Percentiles rank a stretch among this genome's conserved stretches.
These are phyloP conservation scores for Lordiphosa andalusiaca DNA, from an alignment of 2,888 invertebrate genomes.

Conservation along the genomic window DNA sequence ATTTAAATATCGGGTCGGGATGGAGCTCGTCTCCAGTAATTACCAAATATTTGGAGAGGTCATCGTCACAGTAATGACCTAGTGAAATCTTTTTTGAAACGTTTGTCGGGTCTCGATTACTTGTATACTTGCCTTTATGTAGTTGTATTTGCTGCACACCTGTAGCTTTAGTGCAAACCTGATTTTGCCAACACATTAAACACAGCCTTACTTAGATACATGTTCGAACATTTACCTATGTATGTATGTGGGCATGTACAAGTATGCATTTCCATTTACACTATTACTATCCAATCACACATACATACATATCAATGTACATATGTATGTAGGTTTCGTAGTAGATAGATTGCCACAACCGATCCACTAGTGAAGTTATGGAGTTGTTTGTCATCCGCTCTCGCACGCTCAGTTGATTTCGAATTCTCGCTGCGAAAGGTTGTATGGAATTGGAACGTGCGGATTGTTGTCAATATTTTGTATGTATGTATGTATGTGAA, in stretches of 20 bases:
- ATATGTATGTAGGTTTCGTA: not conserved
- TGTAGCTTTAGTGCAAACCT: constrained; percentile 9
- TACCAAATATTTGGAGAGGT: too few species aligned
- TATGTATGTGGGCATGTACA: not conserved
- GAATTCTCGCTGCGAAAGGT: constrained; percentile 2
- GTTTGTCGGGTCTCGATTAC: constrained; percentile 4
- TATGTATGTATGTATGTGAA: too few species aligned
- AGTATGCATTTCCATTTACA: not conserved
- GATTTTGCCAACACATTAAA: constrained; percentile 5
- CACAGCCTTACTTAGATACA: constrained; percentile 2
- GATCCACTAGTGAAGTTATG: not conserved
- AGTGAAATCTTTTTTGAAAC: constrained; percentile 2
- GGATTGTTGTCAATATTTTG: not conserved
- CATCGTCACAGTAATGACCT: too few species aligned
- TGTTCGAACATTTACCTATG: too few species aligned
- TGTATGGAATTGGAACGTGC: too few species aligned
- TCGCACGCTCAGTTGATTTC: constrained; percentile 6
- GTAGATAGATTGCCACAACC: not conserved
- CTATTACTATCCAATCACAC: not conserved
- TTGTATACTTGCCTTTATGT: not conserved
- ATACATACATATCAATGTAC: not conserved
- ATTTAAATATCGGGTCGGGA: too few species aligned
- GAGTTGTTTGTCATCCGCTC: constrained; percentile 4
- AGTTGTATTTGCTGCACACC: constrained; percentile 6
- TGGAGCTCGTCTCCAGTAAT: too few species aligned